A percentile compares a stretch with the other conserved stretches of the same genome.
Evolutionary conservation across 1,140 invertebrate species (phyloP).

Genomic region (Wiebesia pumilae): DNA sequence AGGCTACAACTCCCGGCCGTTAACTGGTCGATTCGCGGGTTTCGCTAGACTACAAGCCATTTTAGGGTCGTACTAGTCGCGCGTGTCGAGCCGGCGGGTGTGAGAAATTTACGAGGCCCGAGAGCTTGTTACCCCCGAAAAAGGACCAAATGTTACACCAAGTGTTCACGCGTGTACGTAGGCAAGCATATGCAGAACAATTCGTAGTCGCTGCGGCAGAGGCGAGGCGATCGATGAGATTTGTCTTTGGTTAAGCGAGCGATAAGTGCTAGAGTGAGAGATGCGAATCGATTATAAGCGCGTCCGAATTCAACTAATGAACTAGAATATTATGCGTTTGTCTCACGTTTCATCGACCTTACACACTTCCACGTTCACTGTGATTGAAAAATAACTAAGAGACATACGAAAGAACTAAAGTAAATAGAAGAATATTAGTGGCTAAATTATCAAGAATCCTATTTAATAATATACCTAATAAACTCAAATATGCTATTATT

Average conservation of each 20-base stretch:
- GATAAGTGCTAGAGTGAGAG: conserved; percentile 40
- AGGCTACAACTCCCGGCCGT: not conserved
- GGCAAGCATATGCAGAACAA: not conserved
- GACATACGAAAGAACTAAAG: too few relatives aligned
- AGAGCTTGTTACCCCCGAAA: conserved; percentile 53
- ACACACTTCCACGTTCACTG: not conserved
- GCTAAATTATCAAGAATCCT: too few relatives aligned
- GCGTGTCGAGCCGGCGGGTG: conserved; percentile 68
- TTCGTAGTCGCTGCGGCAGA: not conserved
- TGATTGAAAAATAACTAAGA: too few relatives aligned
- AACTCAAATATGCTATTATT: too few relatives aligned
- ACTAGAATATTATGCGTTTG: conserved; percentile 10
- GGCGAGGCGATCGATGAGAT: conserved; percentile 53
- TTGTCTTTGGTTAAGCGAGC: conserved; percentile 55
- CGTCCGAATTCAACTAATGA: conserved; percentile 36
- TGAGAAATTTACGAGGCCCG: conserved; percentile 72
- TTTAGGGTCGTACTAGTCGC: conserved; percentile 65
- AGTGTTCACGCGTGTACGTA: not conserved
- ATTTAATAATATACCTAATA: too few relatives aligned
- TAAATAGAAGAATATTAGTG: too few relatives aligned
- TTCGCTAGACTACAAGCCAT: conserved; percentile 48
- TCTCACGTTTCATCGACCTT: too few relatives aligned
- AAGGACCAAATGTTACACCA: conserved; percentile 63
- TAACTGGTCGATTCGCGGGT: not conserved
- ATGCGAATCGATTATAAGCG: not conserved